phyloP scores from a whole-genome alignment of 2,797 vertebrate species.

The Ceryle rudis region DNA sequence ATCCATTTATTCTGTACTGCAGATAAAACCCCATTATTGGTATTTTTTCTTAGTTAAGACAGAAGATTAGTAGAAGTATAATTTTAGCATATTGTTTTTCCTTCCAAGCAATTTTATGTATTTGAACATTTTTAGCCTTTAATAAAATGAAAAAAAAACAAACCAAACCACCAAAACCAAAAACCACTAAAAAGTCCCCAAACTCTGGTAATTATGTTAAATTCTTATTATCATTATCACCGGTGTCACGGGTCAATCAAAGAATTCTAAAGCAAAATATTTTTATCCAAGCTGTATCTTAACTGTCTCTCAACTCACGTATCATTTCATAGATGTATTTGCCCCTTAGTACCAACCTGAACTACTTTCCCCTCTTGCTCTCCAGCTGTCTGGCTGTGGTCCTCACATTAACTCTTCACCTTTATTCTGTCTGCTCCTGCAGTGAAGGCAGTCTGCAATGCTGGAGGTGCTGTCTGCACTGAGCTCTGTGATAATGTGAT shows the following conservation, averaged over 20 bases:
- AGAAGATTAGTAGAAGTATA: background rate
- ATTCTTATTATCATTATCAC: background rate
- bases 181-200: background rate
- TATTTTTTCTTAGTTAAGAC: background rate
- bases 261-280: background rate
- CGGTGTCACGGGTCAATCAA: background rate
- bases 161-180: no score
- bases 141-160: background rate
- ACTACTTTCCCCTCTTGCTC: background rate
- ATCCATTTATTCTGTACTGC: background rate
- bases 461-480: background rate
- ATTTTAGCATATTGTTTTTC: background rate
- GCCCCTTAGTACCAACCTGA: background rate
- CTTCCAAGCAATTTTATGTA: background rate
- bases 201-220: background rate
- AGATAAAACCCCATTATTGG: background rate
- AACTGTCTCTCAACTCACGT: background rate
- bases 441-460: fast-evolving
- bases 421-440: fast-evolving
- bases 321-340: background rate
- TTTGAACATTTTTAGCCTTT: background rate
- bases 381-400: fast-evolving
- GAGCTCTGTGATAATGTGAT: fast-evolving
- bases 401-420: fast-evolving
- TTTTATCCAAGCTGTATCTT: background rate